These are phyloP conservation scores for Campopleginae sp. DNA, from an alignment of 2,888 invertebrate genomes.

Conservation along the genomic window DNA sequence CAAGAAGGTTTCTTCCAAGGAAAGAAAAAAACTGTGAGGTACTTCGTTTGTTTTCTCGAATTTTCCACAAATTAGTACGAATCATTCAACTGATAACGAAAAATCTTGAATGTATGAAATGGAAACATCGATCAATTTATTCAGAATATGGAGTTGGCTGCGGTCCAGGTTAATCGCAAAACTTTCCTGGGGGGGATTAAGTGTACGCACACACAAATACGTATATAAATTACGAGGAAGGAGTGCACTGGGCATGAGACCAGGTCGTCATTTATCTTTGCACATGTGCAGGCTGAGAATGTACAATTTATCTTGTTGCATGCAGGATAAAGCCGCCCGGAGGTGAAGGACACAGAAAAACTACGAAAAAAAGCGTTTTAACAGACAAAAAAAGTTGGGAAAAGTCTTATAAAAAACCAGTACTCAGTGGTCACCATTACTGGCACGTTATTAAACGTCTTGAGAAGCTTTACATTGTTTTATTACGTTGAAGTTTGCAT, in stretches of 20 bases:
- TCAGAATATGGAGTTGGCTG: slow-evolving; percentile 26
- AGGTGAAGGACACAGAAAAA: background rate
- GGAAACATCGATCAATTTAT: background rate
- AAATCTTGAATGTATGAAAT: background rate
- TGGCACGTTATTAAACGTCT: slow-evolving; percentile 65
- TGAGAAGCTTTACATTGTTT: background rate
- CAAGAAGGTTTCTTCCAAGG: too few species aligned
- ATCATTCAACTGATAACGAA: background rate
- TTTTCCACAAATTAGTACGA: too few species aligned
- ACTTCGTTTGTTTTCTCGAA: too few species aligned
- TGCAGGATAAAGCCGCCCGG: background rate
- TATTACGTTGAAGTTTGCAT: too few species aligned
- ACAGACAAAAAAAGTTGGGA: background rate
- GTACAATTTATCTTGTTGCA: slow-evolving; percentile 12
- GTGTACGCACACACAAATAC: background rate
- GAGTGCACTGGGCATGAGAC: slow-evolving; percentile 64
- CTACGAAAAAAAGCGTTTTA: background rate
- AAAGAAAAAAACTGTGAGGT: too few species aligned
- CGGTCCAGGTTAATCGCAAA: slow-evolving; percentile 13
- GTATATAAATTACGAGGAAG: background rate
- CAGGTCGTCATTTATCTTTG: slow-evolving; percentile 61
- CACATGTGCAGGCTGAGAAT: slow-evolving; percentile 53
- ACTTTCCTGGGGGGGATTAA: background rate
- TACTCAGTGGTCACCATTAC: slow-evolving; percentile 73
- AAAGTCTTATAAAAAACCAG: slow-evolving; percentile 69